A percentile compares a stretch with the other conserved stretches of the same genome.
Conservation (phyloP, 2,888 invertebrate species). For the Agonum fuliginosum region DNA sequence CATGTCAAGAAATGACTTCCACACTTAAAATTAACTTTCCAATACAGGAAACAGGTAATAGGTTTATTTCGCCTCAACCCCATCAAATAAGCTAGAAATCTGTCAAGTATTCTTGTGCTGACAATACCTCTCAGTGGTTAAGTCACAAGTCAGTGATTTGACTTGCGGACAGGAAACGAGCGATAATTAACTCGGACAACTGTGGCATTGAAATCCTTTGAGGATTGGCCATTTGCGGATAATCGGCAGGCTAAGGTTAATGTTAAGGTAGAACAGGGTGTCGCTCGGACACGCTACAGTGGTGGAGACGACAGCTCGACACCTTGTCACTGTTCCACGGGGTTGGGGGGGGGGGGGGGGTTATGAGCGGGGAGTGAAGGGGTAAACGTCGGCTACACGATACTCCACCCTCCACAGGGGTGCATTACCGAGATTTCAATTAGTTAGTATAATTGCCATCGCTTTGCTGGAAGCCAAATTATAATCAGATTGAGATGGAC, state of each 20-base stretch:
- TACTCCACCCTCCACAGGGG: neutral
- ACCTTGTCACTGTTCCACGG: constrained; percentile 26
- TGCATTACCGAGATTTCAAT: neutral
- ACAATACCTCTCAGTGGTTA: neutral
- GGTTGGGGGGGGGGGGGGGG: neutral
- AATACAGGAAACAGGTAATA: neutral
- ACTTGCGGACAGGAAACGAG: constrained; percentile 51
- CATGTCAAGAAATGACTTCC: too few species aligned
- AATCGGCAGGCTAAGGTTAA: constrained; percentile 30
- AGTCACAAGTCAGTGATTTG: neutral
- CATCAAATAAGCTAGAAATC: neutral
- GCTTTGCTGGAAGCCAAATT: too few species aligned
- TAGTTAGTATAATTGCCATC: neutral
- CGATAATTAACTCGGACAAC: constrained; percentile 53
- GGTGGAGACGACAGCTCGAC: constrained; percentile 20
- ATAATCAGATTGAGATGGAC: too few species aligned
- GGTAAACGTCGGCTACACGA: neutral
- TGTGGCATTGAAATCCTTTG: constrained; percentile 51
- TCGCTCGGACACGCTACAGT: neutral
- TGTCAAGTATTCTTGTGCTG: neutral
- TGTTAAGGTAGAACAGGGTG: constrained; percentile 7
- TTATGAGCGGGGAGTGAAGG: neutral
- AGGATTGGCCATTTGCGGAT: constrained; percentile 39
- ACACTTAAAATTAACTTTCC: too few species aligned
- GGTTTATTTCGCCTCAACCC: neutral